phyloP scores from a whole-genome alignment of 2,888 invertebrate species.

The Elmis aenea region DNA sequence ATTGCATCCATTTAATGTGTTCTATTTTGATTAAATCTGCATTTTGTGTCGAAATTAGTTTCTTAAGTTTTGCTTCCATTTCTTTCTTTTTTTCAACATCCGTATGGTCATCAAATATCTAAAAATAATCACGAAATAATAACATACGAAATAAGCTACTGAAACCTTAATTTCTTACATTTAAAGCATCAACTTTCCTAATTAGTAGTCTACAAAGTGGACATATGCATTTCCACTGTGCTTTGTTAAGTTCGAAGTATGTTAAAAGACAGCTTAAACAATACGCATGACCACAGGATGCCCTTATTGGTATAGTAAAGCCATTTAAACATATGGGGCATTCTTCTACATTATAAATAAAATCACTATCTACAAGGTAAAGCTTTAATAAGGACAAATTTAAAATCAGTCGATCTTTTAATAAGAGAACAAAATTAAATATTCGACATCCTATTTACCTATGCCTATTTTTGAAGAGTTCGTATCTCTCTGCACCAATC shows the following conservation, averaged over 20 bases:
- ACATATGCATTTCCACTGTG: constrained; percentile 22
- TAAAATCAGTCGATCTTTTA: no score
- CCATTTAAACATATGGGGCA: constrained; percentile 32
- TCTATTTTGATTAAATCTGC: neutral
- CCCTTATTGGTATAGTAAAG: constrained; percentile 23
- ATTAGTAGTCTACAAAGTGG: constrained; percentile 25
- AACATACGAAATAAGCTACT: no score
- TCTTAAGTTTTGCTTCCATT: constrained; percentile 1
- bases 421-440: no score
- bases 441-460: no score
- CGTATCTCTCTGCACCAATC: no score
- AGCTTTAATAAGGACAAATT: no score
- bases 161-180: constrained; percentile 11
- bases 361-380: constrained; percentile 19
- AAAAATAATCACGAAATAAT: no score
- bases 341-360: constrained; percentile 30
- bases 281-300: constrained; percentile 30
- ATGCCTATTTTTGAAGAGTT: no score
- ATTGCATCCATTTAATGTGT: constrained; percentile 1
- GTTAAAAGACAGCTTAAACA: constrained; percentile 29
- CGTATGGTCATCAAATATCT: no score
- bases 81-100: constrained; percentile 3
- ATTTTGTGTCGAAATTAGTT: constrained; percentile 3
- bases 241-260: constrained; percentile 17
- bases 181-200: constrained; percentile 15